Base-by-base conservation (phyloP, 2,797 vertebrate species). In the Cephalopachus bancanus region DNA sequence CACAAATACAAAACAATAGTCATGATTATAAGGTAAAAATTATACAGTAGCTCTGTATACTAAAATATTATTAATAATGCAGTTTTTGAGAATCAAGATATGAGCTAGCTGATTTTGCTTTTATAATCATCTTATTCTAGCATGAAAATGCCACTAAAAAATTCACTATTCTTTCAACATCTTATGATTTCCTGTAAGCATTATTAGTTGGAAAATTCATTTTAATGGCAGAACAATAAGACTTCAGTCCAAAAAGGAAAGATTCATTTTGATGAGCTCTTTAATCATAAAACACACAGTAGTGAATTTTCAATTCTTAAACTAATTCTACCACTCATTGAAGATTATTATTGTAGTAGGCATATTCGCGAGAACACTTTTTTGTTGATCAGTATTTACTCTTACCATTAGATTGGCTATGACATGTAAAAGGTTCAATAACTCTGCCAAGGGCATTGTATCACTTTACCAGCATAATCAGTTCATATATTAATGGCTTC, bases 71-170 rank as follows among this genome's bases (percentile, higher is more conserved):
- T 44, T 94, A 95, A 81, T 69, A 78, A 94, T 37, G 24, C 1
- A 30, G 2, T 44, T 44, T 44, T 44, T 44, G 64, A 91, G 20
- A 79, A 55, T 53, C 76, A 79, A 59, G 62, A 3, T 62, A 80
- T 10, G 60, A 57, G 53, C 37, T 57, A 57, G 28, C 22, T 83
- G 49, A 64, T 5, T 95, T 55, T 79, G 53, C 33, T 44, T 91
- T 83, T 76, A 28, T 37, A 37, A 92, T 80, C 49, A n/a, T 55
- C 33, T 51, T 60, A 67, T 90, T 87, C 78, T n/a, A 72, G 62
- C 37, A 96, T 79, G 87, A 95, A 26, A 96, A 97, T 28, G 95
- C 76, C 95, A 94, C 88, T 67, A 51, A 79, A 93, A 78, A 81
- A 67, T 65, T 89, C 89, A 88, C 88, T 84, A 92, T 91, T 97